Evolutionary conservation across 2,888 invertebrate species (phyloP).

Genomic region (Halictus quadricinctus): DNA sequence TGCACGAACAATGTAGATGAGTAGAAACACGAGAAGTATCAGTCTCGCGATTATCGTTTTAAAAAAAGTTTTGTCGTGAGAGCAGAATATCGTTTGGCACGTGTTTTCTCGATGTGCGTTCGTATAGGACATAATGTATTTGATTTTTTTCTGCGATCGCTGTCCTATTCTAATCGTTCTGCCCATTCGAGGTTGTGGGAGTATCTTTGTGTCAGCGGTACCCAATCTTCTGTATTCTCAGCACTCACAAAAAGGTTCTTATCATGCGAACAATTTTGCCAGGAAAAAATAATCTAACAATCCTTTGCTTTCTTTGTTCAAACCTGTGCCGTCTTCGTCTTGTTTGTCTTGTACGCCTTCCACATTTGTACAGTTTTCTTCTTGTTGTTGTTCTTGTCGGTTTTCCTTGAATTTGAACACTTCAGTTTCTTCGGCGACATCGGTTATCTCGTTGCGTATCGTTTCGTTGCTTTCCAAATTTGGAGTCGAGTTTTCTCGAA

Average conservation of each 20-base stretch:
- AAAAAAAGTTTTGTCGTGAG: neutral
- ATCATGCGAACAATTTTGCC: constrained; percentile 78
- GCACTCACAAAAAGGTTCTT: constrained; percentile 1
- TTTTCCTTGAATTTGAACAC: constrained; percentile 20
- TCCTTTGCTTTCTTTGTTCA: constrained; percentile 70
- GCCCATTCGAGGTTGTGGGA: constrained; percentile 40
- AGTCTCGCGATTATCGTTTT: constrained; percentile 43
- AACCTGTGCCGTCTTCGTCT: constrained; percentile 23
- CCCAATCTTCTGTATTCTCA: constrained; percentile 47
- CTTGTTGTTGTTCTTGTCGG: neutral
- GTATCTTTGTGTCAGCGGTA: constrained; percentile 45
- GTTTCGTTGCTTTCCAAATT: constrained; percentile 4
- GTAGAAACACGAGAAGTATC: constrained; percentile 35
- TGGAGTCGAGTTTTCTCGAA: neutral
- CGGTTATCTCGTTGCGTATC: neutral
- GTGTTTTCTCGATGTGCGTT: neutral
- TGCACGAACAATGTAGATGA: neutral
- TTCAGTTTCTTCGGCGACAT: neutral
- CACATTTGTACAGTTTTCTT: neutral
- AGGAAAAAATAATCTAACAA: constrained; percentile 76
- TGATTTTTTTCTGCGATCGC: constrained; percentile 13
- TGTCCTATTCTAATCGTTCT: constrained; percentile 34
- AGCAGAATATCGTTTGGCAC: neutral
- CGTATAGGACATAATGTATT: neutral
- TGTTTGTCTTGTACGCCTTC: neutral